Evolutionary conservation across 2,797 vertebrate species (phyloP).

Genomic region (Kryptolebias ocellatus): DNA sequence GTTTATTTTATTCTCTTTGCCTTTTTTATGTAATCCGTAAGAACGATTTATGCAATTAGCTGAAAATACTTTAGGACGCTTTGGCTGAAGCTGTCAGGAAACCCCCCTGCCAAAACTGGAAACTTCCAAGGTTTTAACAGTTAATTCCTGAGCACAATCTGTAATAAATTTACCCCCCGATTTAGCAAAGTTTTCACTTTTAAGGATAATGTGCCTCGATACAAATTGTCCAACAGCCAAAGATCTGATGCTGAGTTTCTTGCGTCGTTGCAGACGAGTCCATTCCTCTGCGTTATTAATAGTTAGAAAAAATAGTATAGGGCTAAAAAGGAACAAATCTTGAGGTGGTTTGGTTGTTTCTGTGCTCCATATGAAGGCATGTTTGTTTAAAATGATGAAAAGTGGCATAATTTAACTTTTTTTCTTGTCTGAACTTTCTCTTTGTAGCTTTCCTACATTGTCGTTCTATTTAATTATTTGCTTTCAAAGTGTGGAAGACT

Average conservation of each 20-base stretch:
- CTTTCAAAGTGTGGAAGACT: constrained; percentile 43
- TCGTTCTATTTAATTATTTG: constrained; percentile 44
- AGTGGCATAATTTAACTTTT: constrained; percentile 42
- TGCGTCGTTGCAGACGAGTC: constrained; percentile 9
- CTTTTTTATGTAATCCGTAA: constrained; percentile 62
- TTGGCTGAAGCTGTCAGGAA: constrained; percentile 51
- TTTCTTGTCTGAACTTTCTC: constrained; percentile 40
- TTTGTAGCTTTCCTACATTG: constrained; percentile 69
- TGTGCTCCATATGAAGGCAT: no score
- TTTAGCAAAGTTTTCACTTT: constrained; percentile 41
- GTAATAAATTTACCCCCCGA: constrained; percentile 16
- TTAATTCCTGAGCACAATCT: constrained; percentile 25
- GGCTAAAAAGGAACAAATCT: constrained; percentile 38
- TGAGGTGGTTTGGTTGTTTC: constrained; percentile 47
- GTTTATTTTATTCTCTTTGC: constrained; percentile 58
- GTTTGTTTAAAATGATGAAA: no score
- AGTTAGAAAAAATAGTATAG: constrained; percentile 9
- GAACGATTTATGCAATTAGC: constrained; percentile 56
- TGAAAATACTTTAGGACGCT: neutral
- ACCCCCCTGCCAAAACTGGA: constrained; percentile 27
- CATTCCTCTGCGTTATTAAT: constrained; percentile 8
- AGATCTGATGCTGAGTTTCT: constrained; percentile 3
- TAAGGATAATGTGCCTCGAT: constrained; percentile 42
- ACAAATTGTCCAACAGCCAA: constrained; percentile 9
- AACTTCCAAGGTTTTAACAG: constrained; percentile 22